Evolutionary conservation across 2,797 vertebrate species (phyloP).

Genomic region (Geotrypetes seraphini): DNA sequence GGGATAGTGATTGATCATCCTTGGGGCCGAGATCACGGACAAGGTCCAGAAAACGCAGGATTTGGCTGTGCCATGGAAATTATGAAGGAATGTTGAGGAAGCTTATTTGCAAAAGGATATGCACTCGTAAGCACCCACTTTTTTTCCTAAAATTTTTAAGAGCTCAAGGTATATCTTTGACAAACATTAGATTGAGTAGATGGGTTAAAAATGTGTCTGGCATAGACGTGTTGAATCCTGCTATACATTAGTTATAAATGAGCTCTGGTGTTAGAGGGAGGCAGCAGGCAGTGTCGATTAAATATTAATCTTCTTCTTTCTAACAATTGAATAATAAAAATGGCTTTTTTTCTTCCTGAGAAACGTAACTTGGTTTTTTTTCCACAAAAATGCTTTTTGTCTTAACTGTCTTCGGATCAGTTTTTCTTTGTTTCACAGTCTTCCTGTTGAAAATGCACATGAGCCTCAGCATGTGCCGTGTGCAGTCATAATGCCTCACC

Average conservation of each 20-base stretch:
- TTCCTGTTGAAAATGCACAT: too few relatives aligned
- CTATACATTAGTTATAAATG: neutral
- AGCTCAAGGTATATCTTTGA: neutral
- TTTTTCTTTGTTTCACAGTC: too few relatives aligned
- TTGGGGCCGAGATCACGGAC: conserved; percentile 17
- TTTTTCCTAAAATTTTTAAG: neutral
- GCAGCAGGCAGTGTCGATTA: neutral
- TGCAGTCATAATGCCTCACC: too few relatives aligned
- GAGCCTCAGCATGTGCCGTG: too few relatives aligned
- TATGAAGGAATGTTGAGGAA: conserved; percentile 63
- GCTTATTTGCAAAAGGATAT: conserved; percentile 71
- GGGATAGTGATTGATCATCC: conserved; percentile 32
- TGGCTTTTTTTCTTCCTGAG: too few relatives aligned
- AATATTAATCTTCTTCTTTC: neutral
- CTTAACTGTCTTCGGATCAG: too few relatives aligned
- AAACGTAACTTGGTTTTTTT: too few relatives aligned
- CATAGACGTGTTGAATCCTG: conserved; percentile 1
- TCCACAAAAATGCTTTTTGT: too few relatives aligned
- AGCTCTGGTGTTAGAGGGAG: neutral
- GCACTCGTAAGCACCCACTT: conserved; percentile 56
- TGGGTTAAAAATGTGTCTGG: conserved; percentile 30
- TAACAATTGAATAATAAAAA: too few relatives aligned
- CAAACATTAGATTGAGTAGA: neutral
- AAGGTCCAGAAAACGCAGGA: conserved; percentile 18
- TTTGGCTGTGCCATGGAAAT: conserved; percentile 36